phyloP scores from a whole-genome alignment of 2,113 vertebrate species.

The Astur gentilis region DNA sequence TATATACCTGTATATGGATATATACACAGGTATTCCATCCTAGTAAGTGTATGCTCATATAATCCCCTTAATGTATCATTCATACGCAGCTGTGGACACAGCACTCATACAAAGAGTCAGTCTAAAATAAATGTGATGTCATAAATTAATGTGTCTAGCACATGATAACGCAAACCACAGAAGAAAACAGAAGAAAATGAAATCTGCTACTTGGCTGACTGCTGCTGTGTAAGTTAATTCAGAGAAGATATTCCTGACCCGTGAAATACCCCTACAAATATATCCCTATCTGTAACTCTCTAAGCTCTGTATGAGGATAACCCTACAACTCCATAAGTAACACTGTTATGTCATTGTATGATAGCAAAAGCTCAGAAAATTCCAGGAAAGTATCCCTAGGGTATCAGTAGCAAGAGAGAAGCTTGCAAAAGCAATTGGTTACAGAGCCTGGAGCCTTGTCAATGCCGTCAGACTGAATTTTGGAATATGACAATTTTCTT shows the following conservation, averaged over 20 bases:
- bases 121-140: background rate
- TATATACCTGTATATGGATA: too few relatives aligned
- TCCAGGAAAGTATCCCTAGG: background rate
- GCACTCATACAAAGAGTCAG: background rate
- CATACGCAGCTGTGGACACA: background rate
- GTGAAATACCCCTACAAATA: background rate
- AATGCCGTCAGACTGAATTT: background rate
- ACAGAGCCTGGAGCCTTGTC: background rate
- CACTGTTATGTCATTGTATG: background rate
- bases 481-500: background rate
- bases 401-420: background rate
- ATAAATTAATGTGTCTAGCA: background rate
- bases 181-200: background rate
- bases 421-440: background rate
- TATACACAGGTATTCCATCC: background rate
- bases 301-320: background rate
- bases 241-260: background rate
- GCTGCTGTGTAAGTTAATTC: background rate
- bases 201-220: background rate
- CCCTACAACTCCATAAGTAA: background rate
- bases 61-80: background rate
- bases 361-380: background rate
- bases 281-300: background rate
- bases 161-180: background rate
- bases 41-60: background rate